Base-by-base conservation (phyloP, 1,140 invertebrate genomes). In the Scaptomyza pallida region DNA sequence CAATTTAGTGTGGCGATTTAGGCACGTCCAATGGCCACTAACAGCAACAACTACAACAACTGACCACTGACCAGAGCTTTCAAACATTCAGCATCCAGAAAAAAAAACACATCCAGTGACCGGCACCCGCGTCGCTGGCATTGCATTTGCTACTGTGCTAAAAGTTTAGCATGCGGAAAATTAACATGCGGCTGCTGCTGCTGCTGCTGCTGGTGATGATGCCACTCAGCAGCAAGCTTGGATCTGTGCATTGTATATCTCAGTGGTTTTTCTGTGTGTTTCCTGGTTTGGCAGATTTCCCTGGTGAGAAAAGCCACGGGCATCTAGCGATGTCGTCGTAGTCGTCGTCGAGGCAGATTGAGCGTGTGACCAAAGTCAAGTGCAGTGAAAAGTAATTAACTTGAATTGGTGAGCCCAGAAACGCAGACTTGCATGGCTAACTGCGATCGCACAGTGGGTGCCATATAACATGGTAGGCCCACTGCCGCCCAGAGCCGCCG, bases 381-480 rank as follows among this genome's bases (percentile, higher is more conserved):
- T 88, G 82, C 82, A 88, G 82, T 78, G 82, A 89, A 88, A 88
- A 88, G 82, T 88, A 88, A 88, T 88, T 88, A 88, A 88, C 82
- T 88, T 69, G 72, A 86, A 88, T 78, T 88, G 75, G 78, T 76
- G 74, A 54, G 60, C 15, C 78, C 6, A 30, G 26, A 21, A 41
- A 45, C 52, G 23, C 40, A 37, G 65, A 45, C 50, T 40, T 45
- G 51, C 55, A 55, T 62, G 56, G 55, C 44, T 26, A 65, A 71
- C 61, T 57, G 60, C 64, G 68, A 19, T 37, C 26, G 62, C 73
- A 73, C 81, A 85, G 73, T 83, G 81, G 80, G 77, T 80, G 81
- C 70, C 76, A 65, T 13, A 21, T 37, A 21, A 16, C 23, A 48
- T 48, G n/a, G n/a, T n/a, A 48, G 57, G 57, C 57, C 41, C 55